Evolutionary conservation across 2,113 vertebrate genomes (phyloP).

Genomic region (Hirundichthys speculiger): DNA sequence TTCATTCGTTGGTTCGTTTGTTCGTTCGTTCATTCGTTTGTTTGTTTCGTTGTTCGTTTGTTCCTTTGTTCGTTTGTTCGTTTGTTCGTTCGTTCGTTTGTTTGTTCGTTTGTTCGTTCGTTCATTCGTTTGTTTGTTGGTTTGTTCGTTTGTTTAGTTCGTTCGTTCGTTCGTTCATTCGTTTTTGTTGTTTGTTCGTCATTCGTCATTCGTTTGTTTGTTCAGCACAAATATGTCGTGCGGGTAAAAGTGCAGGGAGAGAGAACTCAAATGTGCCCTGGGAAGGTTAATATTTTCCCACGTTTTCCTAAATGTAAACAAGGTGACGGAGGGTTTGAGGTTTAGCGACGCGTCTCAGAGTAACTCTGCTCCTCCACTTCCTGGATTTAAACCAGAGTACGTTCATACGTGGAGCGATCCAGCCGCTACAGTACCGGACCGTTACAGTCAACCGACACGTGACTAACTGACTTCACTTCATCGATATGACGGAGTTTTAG

Average conservation of each 20-base stretch:
- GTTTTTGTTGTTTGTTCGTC: not conserved
- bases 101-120: too few relatives aligned
- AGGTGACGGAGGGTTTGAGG: not conserved
- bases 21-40: conserved; percentile 22
- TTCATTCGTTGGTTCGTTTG: conserved; percentile 12
- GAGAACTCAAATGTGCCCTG: conserved; percentile 23
- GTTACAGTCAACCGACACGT: too few relatives aligned
- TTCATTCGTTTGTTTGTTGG: conserved; percentile 16
- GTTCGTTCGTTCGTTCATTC: not conserved
- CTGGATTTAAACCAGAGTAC: conserved; percentile 19
- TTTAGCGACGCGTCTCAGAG: conserved; percentile 18
- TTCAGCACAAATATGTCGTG: conserved; percentile 53
- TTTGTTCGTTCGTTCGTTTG: not conserved
- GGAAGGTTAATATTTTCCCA: conserved; percentile 54
- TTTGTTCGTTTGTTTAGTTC: conserved; percentile 6
- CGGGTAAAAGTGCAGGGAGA: conserved; percentile 49
- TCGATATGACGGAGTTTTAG: too few relatives aligned
- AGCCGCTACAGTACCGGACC: too few relatives aligned
- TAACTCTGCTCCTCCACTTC: conserved; percentile 24
- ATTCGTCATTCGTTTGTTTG: not conserved
- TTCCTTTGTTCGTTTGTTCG: conserved; percentile 10
- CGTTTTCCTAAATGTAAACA: conserved; percentile 49
- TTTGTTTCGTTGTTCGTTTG: conserved; percentile 17
- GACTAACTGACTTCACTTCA: too few relatives aligned
- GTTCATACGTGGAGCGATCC: too few relatives aligned